Percentiles rank a stretch among this genome's conserved stretches.
Conservation (phyloP, 2,888 invertebrate genomes). For the Eupithecia centaureata region DNA sequence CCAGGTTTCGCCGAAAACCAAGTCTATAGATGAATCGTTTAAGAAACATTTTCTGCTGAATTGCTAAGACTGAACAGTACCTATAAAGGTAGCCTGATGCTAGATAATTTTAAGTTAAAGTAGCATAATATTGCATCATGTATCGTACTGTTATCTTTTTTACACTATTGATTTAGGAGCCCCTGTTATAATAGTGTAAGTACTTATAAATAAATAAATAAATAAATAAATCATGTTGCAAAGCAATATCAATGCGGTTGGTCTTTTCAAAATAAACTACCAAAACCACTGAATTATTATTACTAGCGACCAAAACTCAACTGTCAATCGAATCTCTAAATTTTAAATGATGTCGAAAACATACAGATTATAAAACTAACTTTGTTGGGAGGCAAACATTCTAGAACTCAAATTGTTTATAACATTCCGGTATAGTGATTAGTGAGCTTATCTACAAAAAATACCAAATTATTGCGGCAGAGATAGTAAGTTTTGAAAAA, state of each 20-base stretch:
- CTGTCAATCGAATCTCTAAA: constrained; percentile 22
- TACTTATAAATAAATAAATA: too few relatives aligned
- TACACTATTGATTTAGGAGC: too few relatives aligned
- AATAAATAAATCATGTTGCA: too few relatives aligned
- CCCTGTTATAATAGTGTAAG: too few relatives aligned
- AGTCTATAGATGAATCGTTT: neutral
- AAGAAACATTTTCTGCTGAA: neutral
- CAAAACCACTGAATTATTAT: too few relatives aligned
- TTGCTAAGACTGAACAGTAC: neutral
- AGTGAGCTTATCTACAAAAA: too few relatives aligned
- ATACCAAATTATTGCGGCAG: too few relatives aligned
- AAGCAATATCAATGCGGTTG: neutral
- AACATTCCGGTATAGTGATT: too few relatives aligned
- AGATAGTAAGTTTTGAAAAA: too few relatives aligned
- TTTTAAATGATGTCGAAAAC: constrained; percentile 27
- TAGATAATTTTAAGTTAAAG: neutral
- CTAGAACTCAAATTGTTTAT: neutral
- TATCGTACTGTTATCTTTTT: too few relatives aligned
- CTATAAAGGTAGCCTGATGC: neutral
- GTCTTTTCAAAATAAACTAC: constrained; percentile 23
- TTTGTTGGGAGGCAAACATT: neutral
- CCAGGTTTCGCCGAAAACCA: neutral
- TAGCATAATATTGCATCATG: too few relatives aligned
- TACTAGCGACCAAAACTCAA: too few relatives aligned
- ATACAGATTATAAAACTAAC: constrained; percentile 13